Percentiles rank a stretch among this genome's conserved stretches.
phyloP scores from a whole-genome alignment of 1,140 invertebrate genomes.

The Periplaneta americana region DNA sequence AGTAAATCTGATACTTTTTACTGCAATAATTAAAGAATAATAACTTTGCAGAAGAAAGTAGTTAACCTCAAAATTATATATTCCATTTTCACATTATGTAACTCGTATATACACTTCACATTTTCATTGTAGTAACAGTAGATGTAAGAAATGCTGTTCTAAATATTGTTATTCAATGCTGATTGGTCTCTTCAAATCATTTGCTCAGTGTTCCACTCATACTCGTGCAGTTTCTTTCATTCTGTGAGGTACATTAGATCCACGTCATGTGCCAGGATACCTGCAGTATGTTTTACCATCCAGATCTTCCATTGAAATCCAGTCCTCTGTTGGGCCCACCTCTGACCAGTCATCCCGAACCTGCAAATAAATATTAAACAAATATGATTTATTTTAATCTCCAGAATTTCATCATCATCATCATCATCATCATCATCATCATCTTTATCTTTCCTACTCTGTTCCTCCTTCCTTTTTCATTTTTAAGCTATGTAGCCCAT shows the following conservation, averaged over 20 bases:
- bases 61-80: not conserved
- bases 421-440: too few relatives aligned
- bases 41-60: not conserved
- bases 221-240: not conserved
- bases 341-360: slow-evolving; percentile 17
- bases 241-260: not conserved
- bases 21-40: not conserved
- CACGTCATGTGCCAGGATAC: slow-evolving; percentile 44
- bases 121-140: not conserved
- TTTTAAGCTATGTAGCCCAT: too few relatives aligned
- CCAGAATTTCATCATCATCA: too few relatives aligned
- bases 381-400: too few relatives aligned
- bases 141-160: not conserved
- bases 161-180: not conserved
- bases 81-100: not conserved
- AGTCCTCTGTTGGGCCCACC: slow-evolving; percentile 46
- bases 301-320: slow-evolving; percentile 50
- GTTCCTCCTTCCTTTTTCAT: too few relatives aligned
- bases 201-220: not conserved
- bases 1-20: too few relatives aligned
- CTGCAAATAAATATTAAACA: not conserved
- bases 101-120: not conserved
- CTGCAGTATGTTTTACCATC: slow-evolving; percentile 53
- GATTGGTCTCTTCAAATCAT: not conserved
- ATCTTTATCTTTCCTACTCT: too few relatives aligned